Percentiles rank a stretch among this genome's conserved stretches.
phyloP scores from a whole-genome alignment of 2,888 invertebrate species.

The Morinoia aosen region DNA sequence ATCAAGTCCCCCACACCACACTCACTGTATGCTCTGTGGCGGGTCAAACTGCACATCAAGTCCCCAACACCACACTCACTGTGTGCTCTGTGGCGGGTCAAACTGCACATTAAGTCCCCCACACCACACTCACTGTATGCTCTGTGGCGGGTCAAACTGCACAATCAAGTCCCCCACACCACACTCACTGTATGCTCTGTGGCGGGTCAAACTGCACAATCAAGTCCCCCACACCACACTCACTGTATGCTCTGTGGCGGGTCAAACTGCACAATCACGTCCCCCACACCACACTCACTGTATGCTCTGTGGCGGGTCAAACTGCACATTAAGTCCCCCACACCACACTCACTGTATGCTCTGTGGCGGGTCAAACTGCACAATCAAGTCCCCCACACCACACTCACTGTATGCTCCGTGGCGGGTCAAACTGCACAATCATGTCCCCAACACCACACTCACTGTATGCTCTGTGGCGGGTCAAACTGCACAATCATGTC shows the following conservation, averaged over 20 bases:
- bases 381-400: not conserved
- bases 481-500: too few species aligned
- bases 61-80: not conserved
- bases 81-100: too few species aligned
- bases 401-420: too few species aligned
- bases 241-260: not conserved
- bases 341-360: not conserved
- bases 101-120: too few species aligned
- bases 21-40: not conserved
- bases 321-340: too few species aligned
- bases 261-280: slow-evolving; percentile 21
- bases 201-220: too few species aligned
- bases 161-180: not conserved
- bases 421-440: too few species aligned
- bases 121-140: not conserved
- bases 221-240: not conserved
- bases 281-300: not conserved
- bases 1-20: not conserved
- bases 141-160: slow-evolving; percentile 36
- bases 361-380: slow-evolving; percentile 33
- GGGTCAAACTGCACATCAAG: not conserved
- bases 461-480: too few species aligned
- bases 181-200: not conserved
- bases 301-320: too few species aligned
- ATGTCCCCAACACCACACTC: too few species aligned